phyloP scores from a whole-genome alignment of 2,888 invertebrate genomes.

The Metopia argyrocephala region DNA sequence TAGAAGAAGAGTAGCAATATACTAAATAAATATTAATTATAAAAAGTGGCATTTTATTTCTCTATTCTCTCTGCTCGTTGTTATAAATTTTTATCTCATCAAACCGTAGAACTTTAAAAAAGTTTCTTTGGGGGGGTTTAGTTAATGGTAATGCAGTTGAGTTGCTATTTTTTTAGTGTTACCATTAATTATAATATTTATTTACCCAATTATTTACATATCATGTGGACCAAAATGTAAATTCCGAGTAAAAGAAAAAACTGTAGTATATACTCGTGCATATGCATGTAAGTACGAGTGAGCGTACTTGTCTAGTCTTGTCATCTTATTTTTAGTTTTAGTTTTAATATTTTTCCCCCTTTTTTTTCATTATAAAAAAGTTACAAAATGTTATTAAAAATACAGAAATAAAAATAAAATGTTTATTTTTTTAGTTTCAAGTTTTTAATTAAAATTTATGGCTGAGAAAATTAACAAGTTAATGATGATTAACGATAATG shows the following conservation, averaged over 20 bases:
- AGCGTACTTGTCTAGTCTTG: background rate
- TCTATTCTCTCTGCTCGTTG: background rate
- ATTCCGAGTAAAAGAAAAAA: constrained; percentile 19
- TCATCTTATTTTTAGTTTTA: constrained; percentile 2
- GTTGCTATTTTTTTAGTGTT: constrained; percentile 62
- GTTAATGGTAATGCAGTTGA: background rate
- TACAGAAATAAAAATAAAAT: constrained; percentile 43
- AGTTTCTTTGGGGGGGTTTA: background rate
- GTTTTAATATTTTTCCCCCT: no score
- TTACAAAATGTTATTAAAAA: constrained; percentile 25
- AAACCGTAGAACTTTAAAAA: background rate
- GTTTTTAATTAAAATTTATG: constrained; percentile 61
- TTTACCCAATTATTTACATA: constrained; percentile 60
- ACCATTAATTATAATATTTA: constrained; percentile 65
- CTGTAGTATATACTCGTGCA: constrained; percentile 1
- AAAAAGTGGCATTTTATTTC: constrained; percentile 27
- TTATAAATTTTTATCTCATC: background rate
- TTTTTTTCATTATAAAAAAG: no score
- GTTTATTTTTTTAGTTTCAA: constrained; percentile 31
- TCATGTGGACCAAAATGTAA: constrained; percentile 10
- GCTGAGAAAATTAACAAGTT: constrained; percentile 24
- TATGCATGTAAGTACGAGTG: background rate
- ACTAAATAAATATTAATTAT: constrained; percentile 63
- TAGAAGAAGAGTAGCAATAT: constrained; percentile 35
- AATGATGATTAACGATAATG: constrained; percentile 37